Base-by-base conservation (phyloP, 2,888 invertebrate species). In the Luperina testacea region DNA sequence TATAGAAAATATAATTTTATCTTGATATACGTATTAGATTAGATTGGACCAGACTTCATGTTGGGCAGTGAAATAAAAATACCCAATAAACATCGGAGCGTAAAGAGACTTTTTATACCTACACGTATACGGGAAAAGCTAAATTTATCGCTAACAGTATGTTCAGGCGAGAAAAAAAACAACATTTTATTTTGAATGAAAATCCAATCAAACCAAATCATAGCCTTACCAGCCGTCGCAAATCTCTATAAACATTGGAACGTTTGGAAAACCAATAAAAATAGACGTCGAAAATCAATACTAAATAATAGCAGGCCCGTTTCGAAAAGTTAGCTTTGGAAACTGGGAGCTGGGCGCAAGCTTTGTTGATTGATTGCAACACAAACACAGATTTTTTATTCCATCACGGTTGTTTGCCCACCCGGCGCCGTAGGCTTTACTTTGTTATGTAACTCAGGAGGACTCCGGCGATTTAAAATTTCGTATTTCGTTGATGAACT, bases 301-400 rank as follows among this genome's bases (percentile, higher is more conserved):
- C 94, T 94, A 94, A 95, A 95, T 95, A 95, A 95, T 95, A 94
- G 93, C 91, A 81, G 84, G 86, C 87, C 88, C 92, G 92, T 92
- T 94, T 93, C 90, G 90, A 91, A 94, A 95, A 95, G 95, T 95
- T 95, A 93, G 94, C 95, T 93, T 94, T 94, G 92, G 92, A 92
- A 90, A 89, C 92, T 89, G 92, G 90, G 90, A 92, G 91, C 90
- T 91, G 91, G 90, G 84, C 75, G 91, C 92, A 89, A 90, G 95
- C 94, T 94, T 94, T 95, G 95, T 96, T 95, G 96, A 96, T 95
- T 95, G 96, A 96, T 96, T 95, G 96, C 95, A 94, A 94, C 92
- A 93, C 95, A 95, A 95, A 95, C 94, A 95, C 83, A 86, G 90
- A 94, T 94, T 95, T 92, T 95, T 95, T 94, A 94, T 94, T 94